Evolutionary conservation across 2,113 vertebrate species (phyloP), one percentile per base, ranked within the genome.

Genomic region (Pteropus alecto): DNA sequence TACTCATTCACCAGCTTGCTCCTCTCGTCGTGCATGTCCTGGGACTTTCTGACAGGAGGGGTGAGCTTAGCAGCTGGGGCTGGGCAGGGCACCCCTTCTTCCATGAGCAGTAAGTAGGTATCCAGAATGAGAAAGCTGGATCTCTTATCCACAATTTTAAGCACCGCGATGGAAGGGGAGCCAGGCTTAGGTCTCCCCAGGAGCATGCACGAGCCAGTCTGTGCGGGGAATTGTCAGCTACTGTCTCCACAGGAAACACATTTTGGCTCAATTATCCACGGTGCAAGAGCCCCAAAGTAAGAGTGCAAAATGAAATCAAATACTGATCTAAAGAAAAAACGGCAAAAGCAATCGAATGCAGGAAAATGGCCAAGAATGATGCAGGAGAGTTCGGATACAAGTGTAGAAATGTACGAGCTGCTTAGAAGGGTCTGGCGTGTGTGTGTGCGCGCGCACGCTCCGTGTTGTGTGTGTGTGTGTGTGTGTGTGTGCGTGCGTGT

Each of bases 1-100:
- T 99, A 99, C 98, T 99, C 99, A n/a, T 99, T 99, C 97, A 99
- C 99, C 98, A 99, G 98, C 98, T 99, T 99, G 96, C 98, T 98
- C 83, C 98, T 98, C 95, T 99, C 99, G 71, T 99, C 99, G 8
- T 98, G 98, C 87, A 98, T 99, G 96, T 99, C 99, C 98, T 99
- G 99, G 97, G 99, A 98, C 95, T 99, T 99, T 98, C 97, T 98
- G 97, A 99, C 98, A 58, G 99, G 99, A 67, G 99, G 99, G n/a
- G 98, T 94, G 95, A 99, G 99, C 98, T 99, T 99, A 95, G 99
- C 98, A 98, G 98, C 98, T 68, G 99, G 98, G 97, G 98, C 98
- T 98, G 98, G 98, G 98, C 98, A 99, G 97, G 97, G 98, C 35
- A 98, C 97, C 98, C 99, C 99, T 98, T 99, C 99, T 98, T 99